A percentile compares a stretch with the other conserved stretches of the same genome.
These are phyloP conservation scores for Microtus californicus DNA, from an alignment of 2,797 vertebrate species.

Conservation along the genomic window DNA sequence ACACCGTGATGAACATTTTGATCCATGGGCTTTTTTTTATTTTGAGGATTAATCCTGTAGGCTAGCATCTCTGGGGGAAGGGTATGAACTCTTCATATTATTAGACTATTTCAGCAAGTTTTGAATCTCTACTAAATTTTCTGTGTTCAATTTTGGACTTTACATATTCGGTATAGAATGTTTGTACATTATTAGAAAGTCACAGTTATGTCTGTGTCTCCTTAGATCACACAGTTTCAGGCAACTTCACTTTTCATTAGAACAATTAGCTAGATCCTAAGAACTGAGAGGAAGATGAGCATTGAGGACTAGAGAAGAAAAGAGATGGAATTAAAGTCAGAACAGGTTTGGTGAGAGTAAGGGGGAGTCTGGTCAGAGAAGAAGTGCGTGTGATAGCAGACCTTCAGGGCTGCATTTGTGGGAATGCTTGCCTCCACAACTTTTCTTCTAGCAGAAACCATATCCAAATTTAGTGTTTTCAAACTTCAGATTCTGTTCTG, in stretches of 20 bases:
- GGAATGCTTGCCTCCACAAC: neutral
- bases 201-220: neutral
- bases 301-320: neutral
- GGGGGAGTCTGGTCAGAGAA: neutral
- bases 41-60: conserved; percentile 49
- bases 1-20: conserved; percentile 28
- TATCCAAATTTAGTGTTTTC: neutral
- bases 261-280: neutral
- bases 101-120: conserved; percentile 17
- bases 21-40: neutral
- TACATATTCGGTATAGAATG: neutral
- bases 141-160: conserved; percentile 7
- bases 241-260: neutral
- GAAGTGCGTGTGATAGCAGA: neutral
- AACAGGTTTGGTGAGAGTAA: neutral
- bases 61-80: neutral
- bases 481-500: neutral
- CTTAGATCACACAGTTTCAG: conserved; percentile 21
- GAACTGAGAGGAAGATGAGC: neutral
- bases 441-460: neutral
- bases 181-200: conserved; percentile 8
- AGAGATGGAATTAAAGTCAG: neutral
- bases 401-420: neutral
- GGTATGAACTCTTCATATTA: conserved; percentile 29
- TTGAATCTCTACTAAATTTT: conserved; percentile 3